These are phyloP conservation scores for Neodon shergylaensis DNA, from an alignment of 2,113 vertebrate genomes.

Conservation along the genomic window DNA sequence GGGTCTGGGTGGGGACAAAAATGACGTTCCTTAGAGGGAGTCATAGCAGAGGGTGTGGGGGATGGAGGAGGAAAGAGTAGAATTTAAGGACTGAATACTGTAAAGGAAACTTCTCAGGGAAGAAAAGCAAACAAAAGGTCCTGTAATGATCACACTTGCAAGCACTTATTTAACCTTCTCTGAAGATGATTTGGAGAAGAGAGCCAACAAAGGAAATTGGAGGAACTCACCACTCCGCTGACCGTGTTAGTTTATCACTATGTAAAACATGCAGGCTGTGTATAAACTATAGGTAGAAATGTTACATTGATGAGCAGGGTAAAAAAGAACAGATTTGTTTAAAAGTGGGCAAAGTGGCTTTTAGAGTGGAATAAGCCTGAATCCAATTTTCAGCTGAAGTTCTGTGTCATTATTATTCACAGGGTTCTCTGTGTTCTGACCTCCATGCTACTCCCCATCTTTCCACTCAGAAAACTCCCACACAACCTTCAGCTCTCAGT, in stretches of 20 bases:
- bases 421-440: not conserved
- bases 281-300: not conserved
- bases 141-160: not conserved
- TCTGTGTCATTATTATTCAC: not conserved
- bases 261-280: not conserved
- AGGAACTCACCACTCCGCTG: not conserved
- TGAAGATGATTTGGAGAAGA: not conserved
- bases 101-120: not conserved
- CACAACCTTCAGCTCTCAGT: not conserved
- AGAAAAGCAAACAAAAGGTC: not conserved
- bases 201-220: not conserved
- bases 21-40: not conserved
- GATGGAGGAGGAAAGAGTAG: not conserved
- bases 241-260: not conserved
- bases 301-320: not conserved
- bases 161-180: not conserved
- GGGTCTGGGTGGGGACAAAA: not conserved
- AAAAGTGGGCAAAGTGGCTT: not conserved
- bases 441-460: not conserved
- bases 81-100: not conserved
- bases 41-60: not conserved
- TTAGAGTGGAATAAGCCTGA: not conserved
- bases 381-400: not conserved
- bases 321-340: not conserved
- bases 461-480: not conserved